A percentile compares a stretch with the other conserved stretches of the same genome.
These are phyloP conservation scores for Leucosticte australis DNA, from an alignment of 2,113 vertebrate genomes.

Conservation along the genomic window DNA sequence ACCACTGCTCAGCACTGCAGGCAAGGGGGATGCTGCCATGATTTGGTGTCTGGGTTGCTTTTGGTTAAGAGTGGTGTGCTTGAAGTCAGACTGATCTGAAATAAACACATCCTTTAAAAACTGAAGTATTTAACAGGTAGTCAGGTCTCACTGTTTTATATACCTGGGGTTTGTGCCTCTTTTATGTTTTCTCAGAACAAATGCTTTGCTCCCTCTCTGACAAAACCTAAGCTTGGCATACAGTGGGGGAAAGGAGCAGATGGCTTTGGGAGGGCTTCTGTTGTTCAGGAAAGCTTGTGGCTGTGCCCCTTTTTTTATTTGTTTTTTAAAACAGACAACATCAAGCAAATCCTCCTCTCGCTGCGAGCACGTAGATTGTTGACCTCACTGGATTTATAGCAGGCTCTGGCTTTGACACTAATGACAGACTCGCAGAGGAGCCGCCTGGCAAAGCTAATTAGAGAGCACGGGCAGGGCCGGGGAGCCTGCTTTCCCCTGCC, in stretches of 20 bases:
- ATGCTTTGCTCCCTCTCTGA: not conserved
- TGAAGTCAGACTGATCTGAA: not conserved
- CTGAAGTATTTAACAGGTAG: not conserved
- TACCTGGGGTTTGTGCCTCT: not conserved
- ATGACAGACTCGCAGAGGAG: not conserved
- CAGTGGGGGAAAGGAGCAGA: not conserved
- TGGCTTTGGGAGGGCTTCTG: not conserved
- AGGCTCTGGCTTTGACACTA: not conserved
- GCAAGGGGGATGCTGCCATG: rapidly evolving
- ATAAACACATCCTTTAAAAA: not conserved
- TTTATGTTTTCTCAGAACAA: not conserved
- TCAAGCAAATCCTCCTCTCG: not conserved
- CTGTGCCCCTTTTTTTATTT: not conserved
- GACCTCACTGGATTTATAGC: constrained; percentile 8
- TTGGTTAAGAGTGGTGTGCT: not conserved
- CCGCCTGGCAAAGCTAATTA: not conserved
- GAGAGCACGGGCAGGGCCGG: not conserved
- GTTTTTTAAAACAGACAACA: not conserved
- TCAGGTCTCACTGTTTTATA: not conserved
- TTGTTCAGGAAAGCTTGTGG: not conserved
- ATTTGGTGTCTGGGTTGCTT: not conserved
- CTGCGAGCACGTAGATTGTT: not conserved
- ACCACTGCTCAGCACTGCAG: not conserved
- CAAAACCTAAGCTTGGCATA: not conserved
- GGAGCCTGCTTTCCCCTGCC: not conserved